Conservation (phyloP, 1,140 invertebrate genomes). For the Palaemon carinicauda region DNA sequence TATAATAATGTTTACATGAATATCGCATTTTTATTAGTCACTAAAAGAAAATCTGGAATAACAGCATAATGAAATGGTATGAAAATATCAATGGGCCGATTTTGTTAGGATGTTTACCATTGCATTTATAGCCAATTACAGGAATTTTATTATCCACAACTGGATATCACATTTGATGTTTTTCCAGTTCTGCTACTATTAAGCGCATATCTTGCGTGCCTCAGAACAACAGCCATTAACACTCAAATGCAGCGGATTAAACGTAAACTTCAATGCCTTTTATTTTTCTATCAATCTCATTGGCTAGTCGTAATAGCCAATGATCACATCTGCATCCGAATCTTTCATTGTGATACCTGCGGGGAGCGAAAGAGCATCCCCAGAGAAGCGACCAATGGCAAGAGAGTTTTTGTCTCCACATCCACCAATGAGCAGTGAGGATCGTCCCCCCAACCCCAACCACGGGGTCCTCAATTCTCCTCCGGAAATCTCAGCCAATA, state of each 20-base stretch:
- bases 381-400: not conserved
- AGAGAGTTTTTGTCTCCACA: slow-evolving; percentile 22
- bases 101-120: too few relatives aligned
- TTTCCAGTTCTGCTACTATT: not conserved
- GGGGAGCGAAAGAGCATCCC: slow-evolving; percentile 19
- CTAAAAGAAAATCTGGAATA: too few relatives aligned
- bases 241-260: too few relatives aligned
- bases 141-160: not conserved
- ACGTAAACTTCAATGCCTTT: too few relatives aligned
- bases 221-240: too few relatives aligned
- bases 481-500: not conserved
- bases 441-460: not conserved
- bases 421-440: slow-evolving; percentile 7
- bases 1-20: too few relatives aligned
- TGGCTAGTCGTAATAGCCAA: not conserved
- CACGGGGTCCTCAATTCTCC: not conserved
- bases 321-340: slow-evolving; percentile 18
- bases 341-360: slow-evolving; percentile 31
- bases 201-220: too few relatives aligned
- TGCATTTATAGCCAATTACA: too few relatives aligned
- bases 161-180: not conserved
- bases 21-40: too few relatives aligned
- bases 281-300: not conserved
- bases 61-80: too few relatives aligned
- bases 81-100: too few relatives aligned